phyloP scores from a whole-genome alignment of 2,888 invertebrate genomes.

The Yponomeuta plumbellus region DNA sequence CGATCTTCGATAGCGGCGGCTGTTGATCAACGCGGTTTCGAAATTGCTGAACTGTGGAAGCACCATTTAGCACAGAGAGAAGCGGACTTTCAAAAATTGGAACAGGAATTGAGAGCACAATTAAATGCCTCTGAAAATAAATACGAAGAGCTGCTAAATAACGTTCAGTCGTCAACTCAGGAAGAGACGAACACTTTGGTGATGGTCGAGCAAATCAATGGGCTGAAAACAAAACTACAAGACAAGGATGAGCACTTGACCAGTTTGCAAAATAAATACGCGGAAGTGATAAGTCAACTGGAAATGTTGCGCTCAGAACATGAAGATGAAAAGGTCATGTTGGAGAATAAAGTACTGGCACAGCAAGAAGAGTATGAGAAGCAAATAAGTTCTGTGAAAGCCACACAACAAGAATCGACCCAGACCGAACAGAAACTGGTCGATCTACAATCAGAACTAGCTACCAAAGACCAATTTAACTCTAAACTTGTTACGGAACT shows the following conservation, averaged over 20 bases:
- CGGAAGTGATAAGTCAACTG: constrained; percentile 55
- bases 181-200: constrained; percentile 66
- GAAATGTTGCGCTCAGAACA: constrained; percentile 64
- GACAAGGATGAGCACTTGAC: constrained; percentile 63
- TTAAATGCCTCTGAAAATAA: constrained; percentile 66
- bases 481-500: neutral
- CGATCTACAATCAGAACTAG: constrained; percentile 44
- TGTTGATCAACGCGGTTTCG: constrained; percentile 80
- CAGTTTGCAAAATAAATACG: constrained; percentile 59
- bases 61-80: constrained; percentile 80
- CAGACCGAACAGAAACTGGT: constrained; percentile 38
- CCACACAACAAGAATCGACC: constrained; percentile 37
- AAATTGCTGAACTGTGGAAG: constrained; percentile 83
- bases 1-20: constrained; percentile 67
- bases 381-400: constrained; percentile 45
- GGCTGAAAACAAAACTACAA: constrained; percentile 60
- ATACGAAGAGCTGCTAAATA: constrained; percentile 65
- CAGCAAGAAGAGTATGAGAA: constrained; percentile 69
- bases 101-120: constrained; percentile 69
- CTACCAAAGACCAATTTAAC: constrained; percentile 36
- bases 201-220: constrained; percentile 54
- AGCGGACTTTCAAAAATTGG: constrained; percentile 74
- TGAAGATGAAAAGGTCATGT: constrained; percentile 62
- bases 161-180: constrained; percentile 61
- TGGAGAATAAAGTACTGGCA: constrained; percentile 58